A percentile compares a stretch with the other conserved stretches of the same genome.
Evolutionary conservation across 1,140 invertebrate genomes (phyloP).

Genomic region (Sarcophaga bullata): DNA sequence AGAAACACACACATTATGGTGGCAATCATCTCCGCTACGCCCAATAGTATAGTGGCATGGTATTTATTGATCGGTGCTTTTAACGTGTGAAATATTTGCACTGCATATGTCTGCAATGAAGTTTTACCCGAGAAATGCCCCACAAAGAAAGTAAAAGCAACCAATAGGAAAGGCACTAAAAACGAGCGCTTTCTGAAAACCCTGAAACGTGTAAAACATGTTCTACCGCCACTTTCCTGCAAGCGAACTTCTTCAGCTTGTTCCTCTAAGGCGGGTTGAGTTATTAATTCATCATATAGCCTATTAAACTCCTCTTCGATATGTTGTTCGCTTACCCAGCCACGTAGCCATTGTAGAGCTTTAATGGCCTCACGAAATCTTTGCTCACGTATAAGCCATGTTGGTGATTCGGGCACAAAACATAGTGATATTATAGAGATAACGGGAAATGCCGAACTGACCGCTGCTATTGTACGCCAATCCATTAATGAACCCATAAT

Average conservation of each 20-base stretch:
- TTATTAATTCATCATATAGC: slow-evolving; percentile 66
- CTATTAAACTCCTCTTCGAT: slow-evolving; percentile 70
- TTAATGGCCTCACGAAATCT: slow-evolving; percentile 70
- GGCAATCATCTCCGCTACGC: slow-evolving; percentile 74
- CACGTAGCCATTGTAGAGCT: slow-evolving; percentile 74
- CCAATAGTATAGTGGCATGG: slow-evolving; percentile 76
- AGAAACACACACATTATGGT: slow-evolving; percentile 72
- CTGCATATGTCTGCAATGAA: slow-evolving; percentile 77
- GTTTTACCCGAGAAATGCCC: slow-evolving; percentile 78
- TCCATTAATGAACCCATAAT: slow-evolving; percentile 74
- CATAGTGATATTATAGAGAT: slow-evolving; percentile 73
- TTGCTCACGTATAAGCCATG: slow-evolving; percentile 76
- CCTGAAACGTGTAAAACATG: slow-evolving; percentile 47
- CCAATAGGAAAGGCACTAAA: slow-evolving; percentile 72
- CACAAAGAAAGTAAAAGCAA: slow-evolving; percentile 74
- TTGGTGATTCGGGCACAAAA: slow-evolving; percentile 81
- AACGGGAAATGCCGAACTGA: slow-evolving; percentile 75
- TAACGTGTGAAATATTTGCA: slow-evolving; percentile 75
- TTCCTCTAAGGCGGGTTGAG: slow-evolving; percentile 56
- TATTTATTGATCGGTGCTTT: slow-evolving; percentile 79
- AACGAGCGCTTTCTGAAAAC: slow-evolving; percentile 67
- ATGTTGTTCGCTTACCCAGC: slow-evolving; percentile 70
- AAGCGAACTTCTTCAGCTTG: slow-evolving; percentile 45
- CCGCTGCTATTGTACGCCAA: slow-evolving; percentile 76
- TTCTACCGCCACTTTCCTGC: slow-evolving; percentile 37